A percentile compares a stretch with the other conserved stretches of the same genome.
Evolutionary conservation across 2,888 invertebrate genomes (phyloP).

Genomic region (Drosophila mercatorum): DNA sequence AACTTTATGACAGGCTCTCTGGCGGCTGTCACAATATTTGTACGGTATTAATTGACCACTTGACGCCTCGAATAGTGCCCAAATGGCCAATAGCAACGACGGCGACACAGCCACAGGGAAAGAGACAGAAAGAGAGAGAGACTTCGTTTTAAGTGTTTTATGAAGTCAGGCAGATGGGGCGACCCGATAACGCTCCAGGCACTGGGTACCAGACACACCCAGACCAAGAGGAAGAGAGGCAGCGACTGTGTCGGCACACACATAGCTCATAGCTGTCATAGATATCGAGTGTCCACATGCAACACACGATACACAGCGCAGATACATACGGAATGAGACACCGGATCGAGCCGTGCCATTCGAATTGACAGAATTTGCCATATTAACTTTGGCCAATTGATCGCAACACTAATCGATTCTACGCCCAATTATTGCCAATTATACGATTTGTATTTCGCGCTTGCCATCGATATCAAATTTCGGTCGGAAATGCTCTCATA

Average conservation of each 20-base stretch:
- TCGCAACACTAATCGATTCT: slow-evolving; percentile 16
- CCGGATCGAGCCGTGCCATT: neutral
- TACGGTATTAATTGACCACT: slow-evolving; percentile 77
- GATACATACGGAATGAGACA: slow-evolving; percentile 45
- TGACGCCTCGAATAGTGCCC: slow-evolving; percentile 62
- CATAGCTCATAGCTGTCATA: slow-evolving; percentile 67
- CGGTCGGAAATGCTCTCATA: slow-evolving; percentile 17
- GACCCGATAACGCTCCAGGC: slow-evolving; percentile 63
- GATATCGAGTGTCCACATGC: slow-evolving; percentile 59
- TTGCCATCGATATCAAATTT: slow-evolving; percentile 18
- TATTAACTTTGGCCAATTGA: slow-evolving; percentile 20
- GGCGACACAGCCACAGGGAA: neutral
- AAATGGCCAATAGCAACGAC: slow-evolving; percentile 11
- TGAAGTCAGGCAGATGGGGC: slow-evolving; percentile 73
- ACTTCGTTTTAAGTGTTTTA: slow-evolving; percentile 72
- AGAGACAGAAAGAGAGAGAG: neutral
- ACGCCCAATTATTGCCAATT: slow-evolving; percentile 5
- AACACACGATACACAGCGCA: slow-evolving; percentile 43
- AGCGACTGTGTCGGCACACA: slow-evolving; percentile 30
- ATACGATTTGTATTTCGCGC: slow-evolving; percentile 6
- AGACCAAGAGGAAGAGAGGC: neutral
- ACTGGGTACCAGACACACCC: slow-evolving; percentile 19
- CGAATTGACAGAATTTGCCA: slow-evolving; percentile 6
- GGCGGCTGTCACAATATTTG: slow-evolving; percentile 78
- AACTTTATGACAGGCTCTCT: slow-evolving; percentile 66